These are phyloP conservation scores for Heteromormyrus szaboi DNA, from an alignment of 2,797 vertebrate genomes.

Conservation along the genomic window DNA sequence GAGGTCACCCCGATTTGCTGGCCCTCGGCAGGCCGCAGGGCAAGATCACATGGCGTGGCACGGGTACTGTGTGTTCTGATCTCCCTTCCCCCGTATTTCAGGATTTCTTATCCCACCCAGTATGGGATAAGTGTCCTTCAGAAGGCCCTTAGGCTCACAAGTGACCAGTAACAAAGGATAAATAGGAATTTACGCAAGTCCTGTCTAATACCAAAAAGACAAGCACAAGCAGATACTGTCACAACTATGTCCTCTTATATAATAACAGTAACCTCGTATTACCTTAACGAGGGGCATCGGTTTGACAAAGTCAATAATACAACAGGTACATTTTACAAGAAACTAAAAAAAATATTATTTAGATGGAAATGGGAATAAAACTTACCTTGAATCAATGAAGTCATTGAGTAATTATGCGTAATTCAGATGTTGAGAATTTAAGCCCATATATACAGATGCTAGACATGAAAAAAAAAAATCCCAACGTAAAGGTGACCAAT, in stretches of 20 bases:
- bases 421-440: neutral
- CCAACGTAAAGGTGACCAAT: neutral
- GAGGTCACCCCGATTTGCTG: neutral
- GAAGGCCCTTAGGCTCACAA: neutral
- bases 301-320: neutral
- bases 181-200: neutral
- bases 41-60: neutral
- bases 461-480: neutral
- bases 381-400: constrained; percentile 1
- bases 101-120: neutral
- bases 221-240: neutral
- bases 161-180: neutral
- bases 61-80: too few species aligned
- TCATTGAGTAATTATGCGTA: neutral
- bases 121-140: neutral
- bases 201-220: neutral
- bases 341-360: neutral
- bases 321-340: neutral
- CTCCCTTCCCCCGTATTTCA: neutral
- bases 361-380: neutral
- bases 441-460: neutral
- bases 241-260: neutral
- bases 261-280: neutral
- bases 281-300: neutral
- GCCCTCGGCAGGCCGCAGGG: neutral